A percentile compares a stretch with the other conserved stretches of the same genome.
phyloP scores from a whole-genome alignment of 2,113 vertebrate genomes.

The Corythaeola cristata region DNA sequence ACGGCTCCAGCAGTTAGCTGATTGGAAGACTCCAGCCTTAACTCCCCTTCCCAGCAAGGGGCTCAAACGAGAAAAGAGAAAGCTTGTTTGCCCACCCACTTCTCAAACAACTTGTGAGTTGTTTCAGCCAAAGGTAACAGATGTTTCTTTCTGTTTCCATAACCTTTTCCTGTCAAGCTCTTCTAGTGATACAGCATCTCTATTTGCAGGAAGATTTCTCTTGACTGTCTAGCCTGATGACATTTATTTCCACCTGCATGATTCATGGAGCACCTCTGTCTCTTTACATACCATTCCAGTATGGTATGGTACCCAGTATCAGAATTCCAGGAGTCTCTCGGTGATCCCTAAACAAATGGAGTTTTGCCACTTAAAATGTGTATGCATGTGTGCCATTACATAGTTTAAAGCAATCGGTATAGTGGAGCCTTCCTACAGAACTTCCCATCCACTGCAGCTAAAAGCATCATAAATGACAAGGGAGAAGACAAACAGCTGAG shows the following conservation, averaged over 20 bases:
- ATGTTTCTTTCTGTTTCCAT: not conserved
- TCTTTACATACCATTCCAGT: not conserved
- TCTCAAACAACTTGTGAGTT: not conserved
- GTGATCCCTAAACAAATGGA: not conserved
- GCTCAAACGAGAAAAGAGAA: not conserved
- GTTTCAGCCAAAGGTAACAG: not conserved
- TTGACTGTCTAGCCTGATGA: not conserved
- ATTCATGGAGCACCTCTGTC: not conserved
- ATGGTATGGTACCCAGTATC: not conserved
- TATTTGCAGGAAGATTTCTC: not conserved
- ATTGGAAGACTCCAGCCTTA: not conserved
- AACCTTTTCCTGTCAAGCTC: not conserved
- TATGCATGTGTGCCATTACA: fast-evolving
- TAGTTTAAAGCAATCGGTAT: not conserved
- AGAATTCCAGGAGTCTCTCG: not conserved
- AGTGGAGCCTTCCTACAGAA: not conserved
- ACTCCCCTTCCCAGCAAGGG: not conserved
- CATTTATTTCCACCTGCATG: not conserved
- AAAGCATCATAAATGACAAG: not conserved
- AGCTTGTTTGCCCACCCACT: not conserved
- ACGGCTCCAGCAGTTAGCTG: not conserved
- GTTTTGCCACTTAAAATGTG: not conserved
- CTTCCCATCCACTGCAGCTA: not conserved
- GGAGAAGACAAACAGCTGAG: not conserved
- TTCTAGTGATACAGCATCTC: not conserved